Conservation (phyloP, 2,797 vertebrate species). For the Bryconaethiops microstoma region DNA sequence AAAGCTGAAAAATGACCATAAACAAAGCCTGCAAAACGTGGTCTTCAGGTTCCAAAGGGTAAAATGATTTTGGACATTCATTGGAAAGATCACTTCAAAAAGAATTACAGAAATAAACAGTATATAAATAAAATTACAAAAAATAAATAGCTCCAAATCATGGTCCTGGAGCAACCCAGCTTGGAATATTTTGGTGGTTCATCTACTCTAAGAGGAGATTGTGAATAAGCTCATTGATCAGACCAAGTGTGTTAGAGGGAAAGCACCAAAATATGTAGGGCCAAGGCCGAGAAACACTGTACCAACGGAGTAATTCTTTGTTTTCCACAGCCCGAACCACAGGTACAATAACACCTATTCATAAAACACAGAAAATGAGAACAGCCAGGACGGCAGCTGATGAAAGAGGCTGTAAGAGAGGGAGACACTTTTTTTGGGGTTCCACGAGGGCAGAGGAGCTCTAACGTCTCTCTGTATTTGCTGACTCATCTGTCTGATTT, state of each 20-base stretch:
- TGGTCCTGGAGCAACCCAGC: background rate
- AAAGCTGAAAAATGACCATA: too few species aligned
- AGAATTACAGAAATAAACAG: too few species aligned
- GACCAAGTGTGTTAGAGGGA: background rate
- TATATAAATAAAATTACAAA: too few species aligned
- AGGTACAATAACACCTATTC: slow-evolving; percentile 29
- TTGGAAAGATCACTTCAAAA: too few species aligned
- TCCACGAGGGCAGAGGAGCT: slow-evolving; percentile 40
- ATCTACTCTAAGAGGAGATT: background rate
- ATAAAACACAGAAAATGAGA: slow-evolving; percentile 9
- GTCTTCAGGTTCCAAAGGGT: too few species aligned
- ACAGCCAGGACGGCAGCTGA: background rate
- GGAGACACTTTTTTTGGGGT: background rate
- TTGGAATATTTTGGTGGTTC: background rate
- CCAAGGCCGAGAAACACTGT: background rate
- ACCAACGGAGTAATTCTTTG: background rate
- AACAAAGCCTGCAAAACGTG: too few species aligned
- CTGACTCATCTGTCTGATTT: slow-evolving; percentile 74
- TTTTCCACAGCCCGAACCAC: background rate
- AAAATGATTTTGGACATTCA: too few species aligned
- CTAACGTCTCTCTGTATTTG: slow-evolving; percentile 59
- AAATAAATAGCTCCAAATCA: background rate
- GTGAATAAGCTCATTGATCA: background rate
- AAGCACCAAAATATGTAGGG: background rate
- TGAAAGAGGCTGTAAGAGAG: slow-evolving; percentile 11